Evolutionary conservation across 2,797 vertebrate species (phyloP), one percentile per base, ranked within the genome.

Genomic region (Anabas testudineus): DNA sequence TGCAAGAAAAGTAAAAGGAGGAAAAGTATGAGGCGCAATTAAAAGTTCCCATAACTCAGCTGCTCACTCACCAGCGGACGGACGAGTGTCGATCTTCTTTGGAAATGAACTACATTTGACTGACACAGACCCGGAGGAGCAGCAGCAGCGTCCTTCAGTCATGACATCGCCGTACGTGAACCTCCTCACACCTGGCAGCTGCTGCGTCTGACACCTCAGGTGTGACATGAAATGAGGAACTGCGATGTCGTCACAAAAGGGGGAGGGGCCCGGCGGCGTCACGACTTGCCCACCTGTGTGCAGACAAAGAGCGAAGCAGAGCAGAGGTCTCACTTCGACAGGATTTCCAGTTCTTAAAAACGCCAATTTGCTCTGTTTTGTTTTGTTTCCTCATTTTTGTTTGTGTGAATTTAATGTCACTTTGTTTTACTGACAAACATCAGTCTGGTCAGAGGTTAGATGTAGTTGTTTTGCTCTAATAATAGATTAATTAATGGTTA

Each of bases 201-300:
- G 18, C 16, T 42, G 54, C 0, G 28, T 48, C 16, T 42, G 10
- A 57, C 43, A 21, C 37, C 48, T 24, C 78, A 78, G 76, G 71
- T 84, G 19, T 16, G 67, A 28, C 9, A 0, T 6, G 3, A 41
- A 13, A 37, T 18, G 15, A 57, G 76, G 46, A 46, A 37, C 28
- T 48, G 28, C 24, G 24, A 46, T 18, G 12, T 43, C 24, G 21
- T 42, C 45, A 3, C 1, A 19, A 2, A 45, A n/a, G n/a, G 56
- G 46, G 75, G 78, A 19, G 76, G 66, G 16, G 48, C 19, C 46
- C 64, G 28, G 3, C 49, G 26, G 19, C 66, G 75, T 77, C 67
- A 67, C 34, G 46, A 45, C 32, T 3, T 24, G 43, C 46, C 42
- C 61, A 78, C 77, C 77, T 83, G 80, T 58, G 28, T 3, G 26